phyloP scores from a whole-genome alignment of 2,888 invertebrate genomes.

The Lysandra coridon region DNA sequence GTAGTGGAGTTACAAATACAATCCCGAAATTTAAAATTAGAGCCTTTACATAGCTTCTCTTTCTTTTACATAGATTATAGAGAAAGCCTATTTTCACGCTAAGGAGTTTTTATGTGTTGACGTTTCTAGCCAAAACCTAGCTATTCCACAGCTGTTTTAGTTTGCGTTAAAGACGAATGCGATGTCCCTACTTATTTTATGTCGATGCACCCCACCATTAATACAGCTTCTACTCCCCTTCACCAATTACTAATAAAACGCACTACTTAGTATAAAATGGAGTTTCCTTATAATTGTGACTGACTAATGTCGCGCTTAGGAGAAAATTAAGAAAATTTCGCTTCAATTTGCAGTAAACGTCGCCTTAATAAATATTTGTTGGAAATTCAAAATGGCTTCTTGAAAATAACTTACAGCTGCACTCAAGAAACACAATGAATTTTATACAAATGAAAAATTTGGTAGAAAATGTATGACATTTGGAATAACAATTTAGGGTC shows the following conservation, averaged over 20 bases:
- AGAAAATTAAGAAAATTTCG: background rate
- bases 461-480: too few relatives aligned
- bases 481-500: too few relatives aligned
- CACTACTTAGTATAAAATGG: conserved; percentile 10
- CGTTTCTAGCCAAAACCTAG: too few relatives aligned
- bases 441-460: too few relatives aligned
- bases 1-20: too few relatives aligned
- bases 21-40: too few relatives aligned
- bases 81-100: too few relatives aligned
- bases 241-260: conserved; percentile 5
- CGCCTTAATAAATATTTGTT: background rate
- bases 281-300: conserved; percentile 17
- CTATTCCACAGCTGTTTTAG: too few relatives aligned
- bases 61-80: too few relatives aligned
- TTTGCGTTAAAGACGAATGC: background rate
- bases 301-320: conserved; percentile 1
- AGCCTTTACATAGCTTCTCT: too few relatives aligned
- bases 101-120: too few relatives aligned
- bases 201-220: background rate
- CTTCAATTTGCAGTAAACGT: background rate
- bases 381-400: background rate
- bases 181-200: background rate
- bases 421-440: too few relatives aligned
- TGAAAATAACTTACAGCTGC: background rate
- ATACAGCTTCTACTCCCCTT: background rate